Evolutionary conservation across 2,888 invertebrate genomes (phyloP).

Genomic region (Dryadula phaetusa): DNA sequence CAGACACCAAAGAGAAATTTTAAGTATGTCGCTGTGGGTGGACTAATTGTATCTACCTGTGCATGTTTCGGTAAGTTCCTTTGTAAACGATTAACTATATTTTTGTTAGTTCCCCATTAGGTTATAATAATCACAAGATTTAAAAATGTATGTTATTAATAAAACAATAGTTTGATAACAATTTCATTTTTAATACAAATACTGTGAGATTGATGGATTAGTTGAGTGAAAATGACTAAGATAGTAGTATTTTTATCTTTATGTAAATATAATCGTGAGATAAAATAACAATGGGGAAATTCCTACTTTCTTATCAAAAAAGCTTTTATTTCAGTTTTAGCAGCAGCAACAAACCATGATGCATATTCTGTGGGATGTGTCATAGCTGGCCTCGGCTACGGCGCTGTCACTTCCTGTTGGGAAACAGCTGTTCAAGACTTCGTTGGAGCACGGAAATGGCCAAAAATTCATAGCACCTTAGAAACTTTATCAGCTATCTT

Average conservation of each 20-base stretch:
- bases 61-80: constrained; percentile 68
- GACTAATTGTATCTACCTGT: constrained; percentile 64
- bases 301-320: background rate
- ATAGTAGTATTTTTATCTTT: background rate
- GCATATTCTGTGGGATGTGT: constrained; percentile 78
- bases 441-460: constrained; percentile 78
- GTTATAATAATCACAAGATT: too few relatives aligned
- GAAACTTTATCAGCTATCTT: constrained; percentile 72
- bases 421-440: constrained; percentile 76
- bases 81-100: background rate
- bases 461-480: constrained; percentile 74
- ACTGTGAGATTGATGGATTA: background rate
- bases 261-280: background rate
- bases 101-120: too few relatives aligned
- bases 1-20: constrained; percentile 76
- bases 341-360: constrained; percentile 71
- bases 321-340: constrained; percentile 63
- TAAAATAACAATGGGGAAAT: background rate
- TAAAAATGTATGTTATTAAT: too few relatives aligned
- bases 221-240: background rate
- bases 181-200: background rate
- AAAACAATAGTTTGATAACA: background rate
- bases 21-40: constrained; percentile 68
- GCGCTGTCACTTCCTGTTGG: constrained; percentile 76
- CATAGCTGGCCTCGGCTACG: constrained; percentile 79